phyloP scores from a whole-genome alignment of 2,888 invertebrate genomes.

The Stenodema calcarata region DNA sequence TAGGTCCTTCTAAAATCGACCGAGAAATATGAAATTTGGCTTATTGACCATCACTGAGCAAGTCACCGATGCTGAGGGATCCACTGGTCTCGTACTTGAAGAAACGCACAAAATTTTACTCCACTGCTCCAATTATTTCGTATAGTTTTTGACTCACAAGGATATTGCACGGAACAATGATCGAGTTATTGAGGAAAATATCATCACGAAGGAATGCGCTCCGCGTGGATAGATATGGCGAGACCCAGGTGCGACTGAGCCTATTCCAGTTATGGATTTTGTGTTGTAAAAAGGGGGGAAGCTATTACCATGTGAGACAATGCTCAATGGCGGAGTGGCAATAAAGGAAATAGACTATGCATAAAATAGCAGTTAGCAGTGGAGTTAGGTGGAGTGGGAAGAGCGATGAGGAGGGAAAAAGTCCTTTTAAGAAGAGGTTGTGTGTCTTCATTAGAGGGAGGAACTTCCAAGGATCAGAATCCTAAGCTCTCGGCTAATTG shows the following conservation, averaged over 20 bases:
- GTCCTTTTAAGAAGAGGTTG: constrained; percentile 38
- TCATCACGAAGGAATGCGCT: not conserved
- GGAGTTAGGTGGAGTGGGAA: not conserved
- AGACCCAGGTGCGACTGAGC: constrained; percentile 34
- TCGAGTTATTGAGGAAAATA: not conserved
- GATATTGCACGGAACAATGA: too few relatives aligned
- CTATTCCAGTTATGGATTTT: constrained; percentile 40
- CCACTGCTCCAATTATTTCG: too few relatives aligned
- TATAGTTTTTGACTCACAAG: too few relatives aligned
- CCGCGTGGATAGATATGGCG: not conserved
- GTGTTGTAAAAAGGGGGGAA: constrained; percentile 12
- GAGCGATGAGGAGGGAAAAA: not conserved
- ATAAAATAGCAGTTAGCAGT: constrained; percentile 49
- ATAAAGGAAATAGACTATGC: constrained; percentile 52
- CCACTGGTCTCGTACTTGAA: too few relatives aligned
- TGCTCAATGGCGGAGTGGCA: constrained; percentile 39
- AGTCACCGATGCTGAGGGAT: too few relatives aligned
- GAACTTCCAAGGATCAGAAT: constrained; percentile 33
- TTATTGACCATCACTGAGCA: too few relatives aligned
- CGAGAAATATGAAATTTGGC: too few relatives aligned
- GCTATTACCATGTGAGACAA: constrained; percentile 49
- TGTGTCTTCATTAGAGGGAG: constrained; percentile 47
- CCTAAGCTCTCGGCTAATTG: constrained; percentile 45
- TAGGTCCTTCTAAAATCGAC: too few relatives aligned
- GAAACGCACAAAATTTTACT: too few relatives aligned